Evolutionary conservation across 2,113 vertebrate genomes (phyloP).

Genomic region (Rafetus swinhoei): DNA sequence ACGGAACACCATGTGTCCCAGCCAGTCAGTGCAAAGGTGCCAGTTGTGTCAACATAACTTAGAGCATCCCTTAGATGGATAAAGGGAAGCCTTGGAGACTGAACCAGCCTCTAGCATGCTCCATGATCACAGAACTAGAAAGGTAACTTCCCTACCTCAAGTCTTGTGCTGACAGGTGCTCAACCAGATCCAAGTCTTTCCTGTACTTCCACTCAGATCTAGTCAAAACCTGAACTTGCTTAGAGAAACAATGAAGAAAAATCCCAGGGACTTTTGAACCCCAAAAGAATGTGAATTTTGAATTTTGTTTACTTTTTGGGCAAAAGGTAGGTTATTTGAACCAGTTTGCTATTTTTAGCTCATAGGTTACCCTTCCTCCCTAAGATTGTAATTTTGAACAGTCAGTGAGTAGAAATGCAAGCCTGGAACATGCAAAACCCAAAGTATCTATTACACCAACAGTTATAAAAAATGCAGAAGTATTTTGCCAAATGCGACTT

Average conservation of each 20-base stretch:
- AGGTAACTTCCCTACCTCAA: slow-evolving; percentile 8
- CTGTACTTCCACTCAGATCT: not conserved
- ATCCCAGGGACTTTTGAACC: not conserved
- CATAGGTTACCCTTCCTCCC: not conserved
- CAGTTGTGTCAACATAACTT: slow-evolving; percentile 25
- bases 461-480: not conserved
- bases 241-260: not conserved
- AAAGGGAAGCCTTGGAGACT: not conserved
- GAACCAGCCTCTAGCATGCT: not conserved
- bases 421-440: not conserved
- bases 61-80: slow-evolving; percentile 14
- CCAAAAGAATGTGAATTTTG: not conserved
- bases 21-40: not conserved
- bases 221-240: not conserved
- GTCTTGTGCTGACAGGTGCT: not conserved
- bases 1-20: not conserved
- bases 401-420: not conserved
- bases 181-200: not conserved
- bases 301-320: not conserved
- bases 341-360: not conserved
- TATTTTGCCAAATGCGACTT: slow-evolving; percentile 8
- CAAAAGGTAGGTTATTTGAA: not conserved
- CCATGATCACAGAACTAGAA: not conserved
- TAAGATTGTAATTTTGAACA: not conserved
- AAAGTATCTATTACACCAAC: not conserved